Conservation (phyloP, 2,797 vertebrate genomes). For the Pipistrellus pipistrellus region DNA sequence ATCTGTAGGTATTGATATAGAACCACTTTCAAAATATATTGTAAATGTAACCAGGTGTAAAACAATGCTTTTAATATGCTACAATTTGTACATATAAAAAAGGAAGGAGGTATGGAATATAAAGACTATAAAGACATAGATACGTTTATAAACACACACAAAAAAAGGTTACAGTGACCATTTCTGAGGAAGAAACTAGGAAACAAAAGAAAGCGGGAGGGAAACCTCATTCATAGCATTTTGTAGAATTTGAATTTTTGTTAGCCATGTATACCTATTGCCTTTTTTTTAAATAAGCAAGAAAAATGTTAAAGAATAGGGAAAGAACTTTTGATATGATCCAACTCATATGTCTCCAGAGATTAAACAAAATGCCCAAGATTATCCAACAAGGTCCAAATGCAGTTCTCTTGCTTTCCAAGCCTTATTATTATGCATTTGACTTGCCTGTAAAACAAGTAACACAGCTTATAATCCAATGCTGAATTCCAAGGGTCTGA, state of each 20-base stretch:
- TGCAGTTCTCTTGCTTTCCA: neutral
- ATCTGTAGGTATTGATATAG: neutral
- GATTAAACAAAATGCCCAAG: conserved; percentile 30
- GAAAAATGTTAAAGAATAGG: neutral
- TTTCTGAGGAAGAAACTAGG: neutral
- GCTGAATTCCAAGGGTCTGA: neutral
- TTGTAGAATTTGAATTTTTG: neutral
- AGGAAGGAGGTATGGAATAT: neutral
- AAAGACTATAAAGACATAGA: neutral
- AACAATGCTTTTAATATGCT: neutral
- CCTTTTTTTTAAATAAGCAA: neutral
- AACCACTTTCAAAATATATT: neutral
- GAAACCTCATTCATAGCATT: neutral
- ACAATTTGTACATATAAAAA: neutral
- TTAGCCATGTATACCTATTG: neutral
- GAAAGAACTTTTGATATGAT: neutral
- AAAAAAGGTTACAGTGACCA: neutral
- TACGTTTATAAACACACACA: neutral
- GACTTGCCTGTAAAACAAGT: conserved; percentile 1
- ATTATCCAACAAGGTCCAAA: neutral
- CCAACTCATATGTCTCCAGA: conserved; percentile 13
- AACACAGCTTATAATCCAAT: neutral
- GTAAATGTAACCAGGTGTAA: neutral
- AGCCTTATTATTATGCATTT: neutral
- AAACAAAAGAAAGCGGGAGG: neutral